Conservation (phyloP, 2,797 vertebrate genomes). For the Phrynocephalus forsythii region DNA sequence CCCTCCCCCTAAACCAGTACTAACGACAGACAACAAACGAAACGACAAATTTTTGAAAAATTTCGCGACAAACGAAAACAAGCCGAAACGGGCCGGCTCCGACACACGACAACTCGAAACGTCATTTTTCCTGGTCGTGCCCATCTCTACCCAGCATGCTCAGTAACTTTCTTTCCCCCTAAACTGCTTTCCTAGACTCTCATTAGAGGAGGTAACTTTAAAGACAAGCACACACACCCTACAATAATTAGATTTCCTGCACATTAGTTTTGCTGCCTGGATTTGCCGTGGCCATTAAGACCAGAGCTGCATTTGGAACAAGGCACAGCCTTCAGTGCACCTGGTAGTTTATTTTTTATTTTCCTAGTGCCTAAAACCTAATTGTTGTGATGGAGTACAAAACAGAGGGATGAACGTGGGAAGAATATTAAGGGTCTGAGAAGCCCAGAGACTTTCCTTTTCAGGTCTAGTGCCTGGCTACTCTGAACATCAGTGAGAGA, state of each 20-base stretch:
- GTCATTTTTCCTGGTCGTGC: no score
- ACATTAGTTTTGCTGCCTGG: constrained; percentile 37
- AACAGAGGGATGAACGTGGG: background rate
- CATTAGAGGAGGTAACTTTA: constrained; percentile 54
- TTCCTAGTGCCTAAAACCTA: constrained; percentile 43
- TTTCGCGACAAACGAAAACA: no score
- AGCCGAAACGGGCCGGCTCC: no score
- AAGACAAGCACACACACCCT: constrained; percentile 43
- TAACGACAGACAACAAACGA: no score
- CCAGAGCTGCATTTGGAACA: constrained; percentile 43
- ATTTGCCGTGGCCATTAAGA: constrained; percentile 44
- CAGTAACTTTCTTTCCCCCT: constrained; percentile 52
- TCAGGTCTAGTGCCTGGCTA: background rate
- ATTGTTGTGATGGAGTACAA: background rate
- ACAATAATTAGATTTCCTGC: constrained; percentile 62
- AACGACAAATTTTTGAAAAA: no score
- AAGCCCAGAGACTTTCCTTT: constrained; percentile 8
- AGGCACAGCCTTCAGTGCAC: constrained; percentile 23
- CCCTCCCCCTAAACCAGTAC: no score
- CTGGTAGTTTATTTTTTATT: constrained; percentile 6
- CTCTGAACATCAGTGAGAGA: constrained; percentile 27
- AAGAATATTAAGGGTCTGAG: constrained; percentile 7
- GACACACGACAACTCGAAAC: no score
- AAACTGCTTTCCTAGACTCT: constrained; percentile 59
- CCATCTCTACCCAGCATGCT: constrained; percentile 63